Evolutionary conservation across 1,140 invertebrate species (phyloP).

Genomic region (Anastrepha obliqua): DNA sequence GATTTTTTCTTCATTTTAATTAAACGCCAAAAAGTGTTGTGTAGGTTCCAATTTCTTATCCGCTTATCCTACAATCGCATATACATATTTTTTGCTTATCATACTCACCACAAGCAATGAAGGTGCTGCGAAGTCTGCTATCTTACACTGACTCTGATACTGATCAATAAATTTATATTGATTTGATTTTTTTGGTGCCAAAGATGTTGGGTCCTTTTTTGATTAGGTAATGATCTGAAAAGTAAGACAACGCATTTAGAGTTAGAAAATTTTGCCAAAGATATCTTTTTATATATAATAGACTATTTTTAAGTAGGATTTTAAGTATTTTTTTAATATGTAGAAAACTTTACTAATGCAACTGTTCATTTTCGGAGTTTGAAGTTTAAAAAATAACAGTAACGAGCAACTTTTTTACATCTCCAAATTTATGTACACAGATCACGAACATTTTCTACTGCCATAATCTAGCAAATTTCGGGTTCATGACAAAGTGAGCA

Average conservation of each 20-base stretch:
- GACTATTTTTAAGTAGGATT: too few relatives aligned
- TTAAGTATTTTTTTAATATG: too few relatives aligned
- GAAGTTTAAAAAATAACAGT: too few relatives aligned
- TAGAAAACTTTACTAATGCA: too few relatives aligned
- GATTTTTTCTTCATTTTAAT: background rate
- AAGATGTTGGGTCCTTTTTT: background rate
- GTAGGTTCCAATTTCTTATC: background rate
- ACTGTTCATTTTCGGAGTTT: too few relatives aligned
- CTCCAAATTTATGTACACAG: too few relatives aligned
- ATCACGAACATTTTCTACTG: too few relatives aligned
- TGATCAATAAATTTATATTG: background rate
- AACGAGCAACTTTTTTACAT: too few relatives aligned
- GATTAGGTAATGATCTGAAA: background rate
- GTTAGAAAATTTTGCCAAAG: too few relatives aligned
- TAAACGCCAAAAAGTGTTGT: background rate
- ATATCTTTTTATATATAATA: too few relatives aligned
- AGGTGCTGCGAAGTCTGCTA: background rate
- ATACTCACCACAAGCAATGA: slow-evolving; percentile 18
- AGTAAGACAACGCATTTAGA: background rate
- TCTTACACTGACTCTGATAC: background rate
- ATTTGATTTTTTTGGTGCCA: slow-evolving; percentile 12
- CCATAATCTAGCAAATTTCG: too few relatives aligned
- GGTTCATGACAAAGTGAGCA: too few relatives aligned
- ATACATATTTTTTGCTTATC: background rate
- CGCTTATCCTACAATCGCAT: background rate